Evolutionary conservation across 2,888 invertebrate species (phyloP), one percentile per base, ranked within the genome.

Genomic region (Zygaena filipendulae): DNA sequence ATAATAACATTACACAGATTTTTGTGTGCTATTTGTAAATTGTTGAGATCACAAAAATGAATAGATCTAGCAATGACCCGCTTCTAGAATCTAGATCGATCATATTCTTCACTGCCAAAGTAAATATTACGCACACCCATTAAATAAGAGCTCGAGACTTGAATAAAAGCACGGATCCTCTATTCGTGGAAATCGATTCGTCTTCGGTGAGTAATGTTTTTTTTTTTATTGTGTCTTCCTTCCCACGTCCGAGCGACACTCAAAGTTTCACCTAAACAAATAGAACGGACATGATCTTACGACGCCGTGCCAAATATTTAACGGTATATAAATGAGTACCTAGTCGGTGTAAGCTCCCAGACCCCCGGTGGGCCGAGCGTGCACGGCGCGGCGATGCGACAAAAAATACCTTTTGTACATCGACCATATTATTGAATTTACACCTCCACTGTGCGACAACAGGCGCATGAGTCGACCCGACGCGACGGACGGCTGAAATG

Each of bases 211-310:
- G n/a, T n/a, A n/a, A n/a, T n/a, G n/a, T n/a, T n/a, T n/a, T n/a
- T n/a, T n/a, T 51, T 50, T 49, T 52, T 49, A 43, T 43, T 37
- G 47, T 42, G 39, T n/a, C n/a, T n/a, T n/a, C 39, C 57, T 62
- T 62, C 69, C 67, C 67, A 69, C 71, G 61, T 59, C 41, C 44
- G 47, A 40, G 49, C 42, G 46, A 59, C 56, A 59, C 60, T 47
- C 54, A 57, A 59, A 57, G 51, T 63, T 62, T 63, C 62, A 59
- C 63, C 62, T 60, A 63, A 68, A 66, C 59, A 62, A 68, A 67
- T 49, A 64, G 44, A 46, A 33, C 49, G 44, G 56, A 47, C 59
- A 59, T 53, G 55, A 57, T 59, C 47, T 52, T 43, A 49, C 45
- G 40, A 39, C 46, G 47, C 43, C 51, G 52, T 46, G 47, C 49